Evolutionary conservation across 2,888 invertebrate genomes (phyloP).

Genomic region (Tipula confusa): DNA sequence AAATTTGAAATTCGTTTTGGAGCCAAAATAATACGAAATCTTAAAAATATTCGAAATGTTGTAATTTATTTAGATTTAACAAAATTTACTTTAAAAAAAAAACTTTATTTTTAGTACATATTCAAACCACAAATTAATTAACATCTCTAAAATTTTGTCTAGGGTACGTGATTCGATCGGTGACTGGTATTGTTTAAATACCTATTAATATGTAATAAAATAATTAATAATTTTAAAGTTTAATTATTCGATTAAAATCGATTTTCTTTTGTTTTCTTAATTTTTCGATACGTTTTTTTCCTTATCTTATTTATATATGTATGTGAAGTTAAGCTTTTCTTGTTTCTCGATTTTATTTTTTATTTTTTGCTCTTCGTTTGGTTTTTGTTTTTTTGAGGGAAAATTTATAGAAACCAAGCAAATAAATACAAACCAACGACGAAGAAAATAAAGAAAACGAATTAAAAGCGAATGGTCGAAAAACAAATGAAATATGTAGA

Average conservation of each 20-base stretch:
- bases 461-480: neutral
- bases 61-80: neutral
- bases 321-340: neutral
- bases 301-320: neutral
- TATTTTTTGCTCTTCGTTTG: neutral
- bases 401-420: constrained; percentile 12
- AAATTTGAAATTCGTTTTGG: neutral
- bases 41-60: neutral
- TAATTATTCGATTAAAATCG: constrained; percentile 20
- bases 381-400: neutral
- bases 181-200: neutral
- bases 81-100: neutral
- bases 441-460: constrained; percentile 15
- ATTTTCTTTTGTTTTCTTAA: constrained; percentile 13
- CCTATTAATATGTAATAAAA: neutral
- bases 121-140: neutral
- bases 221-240: neutral
- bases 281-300: neutral
- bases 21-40: neutral
- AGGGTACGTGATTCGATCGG: neutral
- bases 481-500: neutral
- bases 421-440: neutral
- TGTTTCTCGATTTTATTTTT: neutral
- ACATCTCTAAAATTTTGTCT: neutral
- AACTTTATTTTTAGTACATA: neutral